Percentiles rank a stretch among this genome's conserved stretches.
Conservation (phyloP, 2,888 invertebrate species). For the Stenodema calcarata region DNA sequence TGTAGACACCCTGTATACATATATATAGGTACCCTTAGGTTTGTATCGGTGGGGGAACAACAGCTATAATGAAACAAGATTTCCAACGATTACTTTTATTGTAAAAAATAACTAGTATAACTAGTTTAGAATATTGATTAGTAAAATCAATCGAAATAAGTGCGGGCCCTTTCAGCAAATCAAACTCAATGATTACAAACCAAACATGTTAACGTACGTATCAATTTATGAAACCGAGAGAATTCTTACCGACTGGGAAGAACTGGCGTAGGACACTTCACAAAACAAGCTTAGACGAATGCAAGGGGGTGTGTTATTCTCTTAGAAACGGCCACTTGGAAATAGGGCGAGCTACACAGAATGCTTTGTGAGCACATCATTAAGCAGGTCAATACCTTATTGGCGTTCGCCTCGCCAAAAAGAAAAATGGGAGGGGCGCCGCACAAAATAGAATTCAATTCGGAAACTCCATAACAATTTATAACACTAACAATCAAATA, state of each 20-base stretch:
- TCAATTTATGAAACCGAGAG: neutral
- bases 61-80: neutral
- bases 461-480: neutral
- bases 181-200: neutral
- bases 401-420: neutral
- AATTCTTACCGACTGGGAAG: neutral
- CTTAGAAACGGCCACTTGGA: neutral
- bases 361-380: neutral
- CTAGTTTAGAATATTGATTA: constrained; percentile 9
- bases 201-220: neutral
- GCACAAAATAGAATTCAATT: neutral
- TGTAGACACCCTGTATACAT: too few species aligned
- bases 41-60: neutral
- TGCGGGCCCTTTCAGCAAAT: neutral
- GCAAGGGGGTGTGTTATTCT: neutral
- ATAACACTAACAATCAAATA: constrained; percentile 23
- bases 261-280: neutral
- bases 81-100: neutral
- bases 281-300: neutral
- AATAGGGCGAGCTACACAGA: neutral
- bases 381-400: neutral
- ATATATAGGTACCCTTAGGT: too few species aligned
- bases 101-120: neutral
- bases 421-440: neutral
- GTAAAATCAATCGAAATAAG: neutral